These are phyloP conservation scores for Conops quadrifasciatus DNA, from an alignment of 2,888 invertebrate genomes.

Conservation along the genomic window DNA sequence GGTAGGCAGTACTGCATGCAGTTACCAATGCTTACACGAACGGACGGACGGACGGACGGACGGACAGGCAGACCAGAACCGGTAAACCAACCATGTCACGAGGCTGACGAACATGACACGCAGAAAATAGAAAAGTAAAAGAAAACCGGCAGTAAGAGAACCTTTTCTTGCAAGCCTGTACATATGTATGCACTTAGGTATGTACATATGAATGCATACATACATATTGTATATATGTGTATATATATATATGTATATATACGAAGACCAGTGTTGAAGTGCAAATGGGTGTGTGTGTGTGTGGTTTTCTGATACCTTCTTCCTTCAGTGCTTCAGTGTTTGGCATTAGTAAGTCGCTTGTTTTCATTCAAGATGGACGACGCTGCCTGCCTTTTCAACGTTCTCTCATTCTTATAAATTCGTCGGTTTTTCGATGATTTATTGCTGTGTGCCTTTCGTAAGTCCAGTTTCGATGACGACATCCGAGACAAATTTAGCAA, in stretches of 20 bases:
- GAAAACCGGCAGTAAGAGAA: background rate
- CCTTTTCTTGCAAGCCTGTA: background rate
- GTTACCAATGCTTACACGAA: too few relatives aligned
- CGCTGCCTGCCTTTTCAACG: background rate
- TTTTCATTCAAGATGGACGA: constrained; percentile 4
- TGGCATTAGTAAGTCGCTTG: constrained; percentile 16
- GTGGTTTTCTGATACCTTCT: background rate
- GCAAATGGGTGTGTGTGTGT: too few relatives aligned
- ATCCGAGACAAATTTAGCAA: too few relatives aligned
- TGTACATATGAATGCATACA: too few relatives aligned
- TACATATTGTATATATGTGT: too few relatives aligned
- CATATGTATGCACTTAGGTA: background rate
- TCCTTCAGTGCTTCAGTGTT: background rate
- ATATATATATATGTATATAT: too few relatives aligned
- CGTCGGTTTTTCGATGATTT: background rate
- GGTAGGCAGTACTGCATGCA: constrained; percentile 6
- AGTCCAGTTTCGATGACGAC: too few relatives aligned
- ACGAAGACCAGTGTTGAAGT: too few relatives aligned
- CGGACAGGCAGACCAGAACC: constrained; percentile 8
- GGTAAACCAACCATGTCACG: constrained; percentile 19
- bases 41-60: constrained; percentile 33
- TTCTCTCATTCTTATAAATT: background rate
- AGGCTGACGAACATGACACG: constrained; percentile 24
- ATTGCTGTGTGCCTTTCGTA: too few relatives aligned
- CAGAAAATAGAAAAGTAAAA: constrained; percentile 16